phyloP scores from a whole-genome alignment of 2,797 vertebrate genomes.

The Aselliscus stoliczkanus region DNA sequence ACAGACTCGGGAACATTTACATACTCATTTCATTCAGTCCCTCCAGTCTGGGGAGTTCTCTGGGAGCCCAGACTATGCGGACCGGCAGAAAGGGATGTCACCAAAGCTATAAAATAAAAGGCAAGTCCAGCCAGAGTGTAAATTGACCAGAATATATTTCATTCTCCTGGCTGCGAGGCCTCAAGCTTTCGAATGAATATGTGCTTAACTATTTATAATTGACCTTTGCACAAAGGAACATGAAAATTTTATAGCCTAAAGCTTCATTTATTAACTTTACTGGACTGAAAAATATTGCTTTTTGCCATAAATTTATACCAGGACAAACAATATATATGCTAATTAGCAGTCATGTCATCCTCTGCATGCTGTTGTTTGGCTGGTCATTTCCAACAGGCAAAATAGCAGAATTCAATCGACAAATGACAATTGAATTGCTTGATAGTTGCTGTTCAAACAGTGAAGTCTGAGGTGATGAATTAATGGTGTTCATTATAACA shows the following conservation, averaged over 20 bases:
- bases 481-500: conserved; percentile 82
- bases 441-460: conserved; percentile 80
- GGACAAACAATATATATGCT: conserved; percentile 90
- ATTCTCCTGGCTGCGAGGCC: conserved; percentile 65
- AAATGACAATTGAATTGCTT: conserved; percentile 79
- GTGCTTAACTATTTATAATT: conserved; percentile 88
- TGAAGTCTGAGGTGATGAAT: conserved; percentile 80
- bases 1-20: conserved; percentile 18
- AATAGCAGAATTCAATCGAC: conserved; percentile 72
- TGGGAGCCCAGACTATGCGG: background rate
- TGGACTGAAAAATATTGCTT: conserved; percentile 88
- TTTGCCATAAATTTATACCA: conserved; percentile 86
- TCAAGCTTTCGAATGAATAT: conserved; percentile 81
- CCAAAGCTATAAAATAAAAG: conserved; percentile 47
- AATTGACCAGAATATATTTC: conserved; percentile 78
- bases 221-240: conserved; percentile 87
- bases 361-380: conserved; percentile 68
- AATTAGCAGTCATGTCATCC: conserved; percentile 80
- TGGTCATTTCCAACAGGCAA: conserved; percentile 76
- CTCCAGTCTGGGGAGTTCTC: background rate
- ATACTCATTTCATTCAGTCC: conserved; percentile 26
- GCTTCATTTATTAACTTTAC: conserved; percentile 89
- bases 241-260: conserved; percentile 87
- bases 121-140: conserved; percentile 73
- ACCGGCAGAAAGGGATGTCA: conserved; percentile 55